Evolutionary conservation across 2,888 invertebrate genomes (phyloP).

Genomic region (Beris chalybata): DNA sequence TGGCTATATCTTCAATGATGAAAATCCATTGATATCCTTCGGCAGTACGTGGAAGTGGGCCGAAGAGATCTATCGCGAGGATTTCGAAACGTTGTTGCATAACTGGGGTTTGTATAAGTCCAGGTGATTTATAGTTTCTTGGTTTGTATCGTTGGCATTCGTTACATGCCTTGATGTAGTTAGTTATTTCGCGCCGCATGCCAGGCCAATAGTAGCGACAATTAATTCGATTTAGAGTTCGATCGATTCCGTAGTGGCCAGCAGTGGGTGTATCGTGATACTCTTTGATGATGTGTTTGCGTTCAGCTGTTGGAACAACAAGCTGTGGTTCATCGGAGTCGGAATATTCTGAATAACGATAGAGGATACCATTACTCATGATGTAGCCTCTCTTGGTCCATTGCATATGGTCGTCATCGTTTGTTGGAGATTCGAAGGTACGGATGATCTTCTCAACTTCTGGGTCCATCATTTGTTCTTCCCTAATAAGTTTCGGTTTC

Average conservation of each 20-base stretch:
- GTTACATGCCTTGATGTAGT: conserved; percentile 41
- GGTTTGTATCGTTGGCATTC: conserved; percentile 44
- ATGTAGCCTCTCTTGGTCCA: conserved; percentile 38
- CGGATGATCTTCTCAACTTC: conserved; percentile 44
- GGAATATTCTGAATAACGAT: conserved; percentile 29
- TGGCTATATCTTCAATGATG: conserved; percentile 44
- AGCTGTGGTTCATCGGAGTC: background rate
- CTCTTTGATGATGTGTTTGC: conserved; percentile 39
- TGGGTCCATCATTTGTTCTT: no score
- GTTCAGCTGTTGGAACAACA: conserved; percentile 34
- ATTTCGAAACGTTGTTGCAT: conserved; percentile 41
- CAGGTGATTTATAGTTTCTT: conserved; percentile 38
- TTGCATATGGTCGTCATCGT: background rate
- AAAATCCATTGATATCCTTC: conserved; percentile 43
- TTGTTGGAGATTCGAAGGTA: conserved; percentile 34
- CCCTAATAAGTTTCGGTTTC: no score
- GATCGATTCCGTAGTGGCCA: conserved; percentile 45
- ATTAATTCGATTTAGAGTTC: conserved; percentile 40
- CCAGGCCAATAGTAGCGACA: conserved; percentile 43
- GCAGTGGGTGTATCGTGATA: conserved; percentile 35
- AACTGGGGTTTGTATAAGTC: conserved; percentile 43
- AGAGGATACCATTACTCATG: conserved; percentile 41
- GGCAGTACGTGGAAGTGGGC: conserved; percentile 41
- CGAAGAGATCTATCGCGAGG: conserved; percentile 40
- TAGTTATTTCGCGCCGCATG: conserved; percentile 40